Evolutionary conservation across 37 sponge, comb jelly and placozoan genomes (phyloP), one percentile per base, ranked within the genome.

Genomic region (Lycopodina hypogea): DNA sequence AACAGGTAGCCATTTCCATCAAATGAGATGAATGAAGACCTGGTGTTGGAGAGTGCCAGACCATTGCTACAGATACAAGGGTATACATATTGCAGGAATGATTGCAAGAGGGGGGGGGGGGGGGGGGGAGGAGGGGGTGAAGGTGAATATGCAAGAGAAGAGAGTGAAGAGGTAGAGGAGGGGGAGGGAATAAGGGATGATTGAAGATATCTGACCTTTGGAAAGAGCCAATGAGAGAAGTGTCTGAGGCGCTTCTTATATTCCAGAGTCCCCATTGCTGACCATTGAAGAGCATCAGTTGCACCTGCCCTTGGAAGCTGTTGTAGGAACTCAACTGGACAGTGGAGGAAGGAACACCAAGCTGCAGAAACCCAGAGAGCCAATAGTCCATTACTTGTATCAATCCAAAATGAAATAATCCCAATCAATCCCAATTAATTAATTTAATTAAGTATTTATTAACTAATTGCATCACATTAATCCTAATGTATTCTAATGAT

Each of bases 261-360:
- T 86, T 78, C 87, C 87, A 86, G n/a, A 86, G 77, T 0, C 81
- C 74, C 87, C 87, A 86, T 68, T 69, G 71, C 23, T 56, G 69
- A 0, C 76, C 81, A 76, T 86, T 86, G 51, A 80, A 86, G 26
- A 79, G 45, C 1, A 79, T 2, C 52, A 76, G 71, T 45, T 69
- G 69, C 23, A 80, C 17, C 50, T 76, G 77, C 6, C 85, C 85
- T 35, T 58, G 42, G 60, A 84, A 84, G 12, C 61, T n/a, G 26
- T 56, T 42, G n/a, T 57, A 68, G 19, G 4, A 4, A 42, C 23
- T 15, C 53, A 80, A 60, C 2, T 2, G 30, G 3, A 77, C 0
- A 24, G 39, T 28, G 26, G 71, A 69, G 15, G 21, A 22, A 6
- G 71, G 59, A 0, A 57, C 18, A 51, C 77, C 77, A 40, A 77